Base-by-base conservation (phyloP, 2,888 invertebrate genomes). In the Siphonodentalium dalli region DNA sequence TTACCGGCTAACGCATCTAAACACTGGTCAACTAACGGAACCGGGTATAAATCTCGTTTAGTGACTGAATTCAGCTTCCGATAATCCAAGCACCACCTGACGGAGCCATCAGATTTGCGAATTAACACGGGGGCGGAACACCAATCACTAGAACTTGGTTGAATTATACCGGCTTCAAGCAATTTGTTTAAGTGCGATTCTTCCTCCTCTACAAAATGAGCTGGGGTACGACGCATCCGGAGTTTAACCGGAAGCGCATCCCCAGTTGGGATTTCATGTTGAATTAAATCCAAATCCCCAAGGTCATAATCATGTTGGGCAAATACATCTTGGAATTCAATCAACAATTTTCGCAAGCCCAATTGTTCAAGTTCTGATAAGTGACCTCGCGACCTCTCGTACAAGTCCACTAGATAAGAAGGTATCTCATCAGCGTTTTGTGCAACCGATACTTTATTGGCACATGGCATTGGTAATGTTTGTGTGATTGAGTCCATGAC, bases 1-100 rank as follows among this genome's bases (percentile, higher is more conserved):
- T 20, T 38, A 21, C 35, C 34, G 8, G 34, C 15, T 13, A 40
- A 23, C 9, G 39, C 27, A 27, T 47, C 47, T 8, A 47, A 29
- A 23, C 47, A 47, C 5, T 24, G 18, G 6, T 20, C 38, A 7
- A 47, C 28, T 20, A 26, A n/a, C 18, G 39, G 47, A 18, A 47
- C 9, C 11, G 47, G 47, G 20, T 15, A 47, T 13, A 28, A 26
- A 29, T 47, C 47, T 29, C 40, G 38, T 7, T 5, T 18, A 7
- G 47, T 47, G 6, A n/a, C 20, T 13, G 23, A 7, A 28, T 47
- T 40, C 24, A 47, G 28, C 8, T 15, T 20, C 15, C 47, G 9
- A 23, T 40, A 47, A 40, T 47, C 47, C 5, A 38, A n/a, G 29
- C 47, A 47, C 39, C 18, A 45, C 9, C 45, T 18, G 21, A 45